phyloP scores from a whole-genome alignment of 2,797 vertebrate species.

The Pipistrellus kuhlii region DNA sequence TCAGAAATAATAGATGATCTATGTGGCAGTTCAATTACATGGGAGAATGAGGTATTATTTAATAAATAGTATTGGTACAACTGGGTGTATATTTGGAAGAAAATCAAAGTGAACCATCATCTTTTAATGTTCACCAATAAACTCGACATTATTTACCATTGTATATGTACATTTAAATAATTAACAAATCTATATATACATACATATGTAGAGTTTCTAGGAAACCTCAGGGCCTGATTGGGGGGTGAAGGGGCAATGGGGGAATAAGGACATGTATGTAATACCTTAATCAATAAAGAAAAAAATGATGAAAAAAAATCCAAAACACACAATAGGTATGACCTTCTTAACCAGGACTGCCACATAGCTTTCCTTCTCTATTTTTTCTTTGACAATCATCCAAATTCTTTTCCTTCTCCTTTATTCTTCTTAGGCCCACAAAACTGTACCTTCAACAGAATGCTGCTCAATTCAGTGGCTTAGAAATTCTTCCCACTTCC shows the following conservation, averaged over 20 bases:
- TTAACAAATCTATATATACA: neutral
- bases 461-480: neutral
- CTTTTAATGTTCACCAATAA: neutral
- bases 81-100: neutral
- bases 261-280: too few relatives aligned
- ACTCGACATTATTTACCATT: neutral
- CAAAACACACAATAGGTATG: neutral
- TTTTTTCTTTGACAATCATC: neutral
- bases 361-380: neutral
- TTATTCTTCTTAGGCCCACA: neutral
- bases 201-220: neutral
- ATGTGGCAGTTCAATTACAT: neutral
- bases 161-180: neutral
- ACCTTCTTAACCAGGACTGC: neutral
- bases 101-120: neutral
- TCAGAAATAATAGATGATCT: neutral
- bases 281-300: too few relatives aligned
- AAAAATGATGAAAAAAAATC: too few relatives aligned
- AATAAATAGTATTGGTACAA: neutral
- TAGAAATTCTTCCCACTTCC: neutral
- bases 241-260: too few relatives aligned
- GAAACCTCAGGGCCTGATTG: neutral
- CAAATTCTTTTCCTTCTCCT: neutral
- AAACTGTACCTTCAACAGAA: neutral
- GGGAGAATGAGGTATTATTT: neutral